A percentile compares a stretch with the other conserved stretches of the same genome.
Conservation (phyloP, 2,888 invertebrate genomes). For the Halictus ligatus region DNA sequence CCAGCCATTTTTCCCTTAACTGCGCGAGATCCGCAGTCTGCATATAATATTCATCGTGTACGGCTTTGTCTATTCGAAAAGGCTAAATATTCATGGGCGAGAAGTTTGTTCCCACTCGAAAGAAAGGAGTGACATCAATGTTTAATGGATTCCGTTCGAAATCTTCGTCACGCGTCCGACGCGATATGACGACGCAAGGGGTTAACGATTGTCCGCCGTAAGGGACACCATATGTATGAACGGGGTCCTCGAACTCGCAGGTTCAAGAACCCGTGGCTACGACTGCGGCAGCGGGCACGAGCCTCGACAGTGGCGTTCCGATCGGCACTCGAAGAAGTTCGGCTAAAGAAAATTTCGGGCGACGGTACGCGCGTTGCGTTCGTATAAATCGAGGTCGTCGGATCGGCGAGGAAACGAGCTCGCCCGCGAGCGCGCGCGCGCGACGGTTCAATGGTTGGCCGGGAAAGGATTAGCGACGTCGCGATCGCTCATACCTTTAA, state of each 20-base stretch:
- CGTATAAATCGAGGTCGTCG: neutral
- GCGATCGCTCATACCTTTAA: constrained; percentile 44
- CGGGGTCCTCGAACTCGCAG: neutral
- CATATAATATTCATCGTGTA: too few relatives aligned
- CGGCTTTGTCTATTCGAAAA: neutral
- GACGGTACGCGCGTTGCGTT: neutral
- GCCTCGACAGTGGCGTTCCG: neutral
- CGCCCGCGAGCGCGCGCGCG: neutral
- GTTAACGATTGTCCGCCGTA: neutral
- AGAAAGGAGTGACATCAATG: neutral
- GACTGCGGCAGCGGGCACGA: neutral
- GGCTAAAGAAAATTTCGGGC: neutral
- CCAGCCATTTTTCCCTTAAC: neutral
- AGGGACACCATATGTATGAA: neutral
- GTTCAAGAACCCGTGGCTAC: neutral
- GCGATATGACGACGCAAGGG: neutral
- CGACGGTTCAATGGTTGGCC: neutral
- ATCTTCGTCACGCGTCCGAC: neutral
- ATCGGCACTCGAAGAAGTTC: neutral
- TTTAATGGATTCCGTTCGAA: neutral
- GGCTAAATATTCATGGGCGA: neutral
- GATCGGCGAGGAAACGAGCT: neutral
- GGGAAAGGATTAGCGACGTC: constrained; percentile 24
- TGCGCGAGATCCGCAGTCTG: neutral
- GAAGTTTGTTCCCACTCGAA: neutral